Percentiles rank a stretch among this genome's conserved stretches.
Evolutionary conservation across 2,113 vertebrate genomes (phyloP).

Genomic region (Xenopus tropicalis): UCB_Xtro_10.0 CM004446.2:8917001-8917500

Average conservation of each 20-base stretch:
- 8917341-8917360: slow-evolving; percentile 30
- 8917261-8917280: not conserved
- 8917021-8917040: no score
- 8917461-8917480: slow-evolving; percentile 28
- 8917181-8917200: not conserved
- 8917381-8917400: slow-evolving; percentile 22
- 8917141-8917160: no score
- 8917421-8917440: slow-evolving; percentile 24
- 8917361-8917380: slow-evolving; percentile 17
- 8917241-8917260: not conserved
- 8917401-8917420: slow-evolving; percentile 18
- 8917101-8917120: no score
- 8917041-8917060: no score
- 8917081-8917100: no score
- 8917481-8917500: slow-evolving; percentile 3
- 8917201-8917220: not conserved
- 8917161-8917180: no score
- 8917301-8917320: slow-evolving; percentile 13
- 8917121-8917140: no score
- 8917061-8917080: no score
- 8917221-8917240: not conserved
- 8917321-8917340: slow-evolving; percentile 9
- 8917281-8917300: no score
- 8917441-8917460: slow-evolving; percentile 30
- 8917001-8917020: no score